Evolutionary conservation across 2,113 vertebrate genomes (phyloP).

Genomic region (Catharus fuscescens): DNA sequence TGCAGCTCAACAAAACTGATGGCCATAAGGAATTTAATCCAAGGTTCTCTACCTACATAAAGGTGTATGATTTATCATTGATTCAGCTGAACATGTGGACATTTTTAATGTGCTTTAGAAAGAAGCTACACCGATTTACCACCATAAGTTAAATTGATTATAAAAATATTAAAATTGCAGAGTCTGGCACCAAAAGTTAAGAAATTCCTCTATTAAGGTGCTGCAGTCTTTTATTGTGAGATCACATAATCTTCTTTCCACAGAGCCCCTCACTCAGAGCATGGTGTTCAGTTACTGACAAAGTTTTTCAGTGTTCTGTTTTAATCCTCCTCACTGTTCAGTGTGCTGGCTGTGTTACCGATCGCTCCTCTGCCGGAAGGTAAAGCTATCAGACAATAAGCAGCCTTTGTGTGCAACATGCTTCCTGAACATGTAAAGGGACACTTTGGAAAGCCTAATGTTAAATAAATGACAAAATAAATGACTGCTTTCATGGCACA

Average conservation of each 20-base stretch:
- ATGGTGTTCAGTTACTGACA: not conserved
- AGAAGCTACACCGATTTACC: not conserved
- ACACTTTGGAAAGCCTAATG: not conserved
- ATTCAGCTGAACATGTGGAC: not conserved
- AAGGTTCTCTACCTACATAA: not conserved
- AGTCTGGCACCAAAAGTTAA: not conserved
- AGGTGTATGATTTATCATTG: not conserved
- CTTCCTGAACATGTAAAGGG: not conserved
- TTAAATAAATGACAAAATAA: not conserved
- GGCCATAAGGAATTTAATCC: not conserved
- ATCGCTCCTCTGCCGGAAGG: not conserved
- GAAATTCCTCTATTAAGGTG: not conserved
- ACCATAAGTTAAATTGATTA: not conserved
- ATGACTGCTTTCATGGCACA: not conserved
- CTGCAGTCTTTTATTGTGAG: not conserved
- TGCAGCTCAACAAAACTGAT: not conserved
- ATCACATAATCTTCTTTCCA: not conserved
- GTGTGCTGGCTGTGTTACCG: accelerated
- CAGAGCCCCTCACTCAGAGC: not conserved
- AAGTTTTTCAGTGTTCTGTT: not conserved
- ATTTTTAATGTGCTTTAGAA: not conserved
- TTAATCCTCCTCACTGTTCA: not conserved
- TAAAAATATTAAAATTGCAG: not conserved
- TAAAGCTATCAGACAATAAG: not conserved
- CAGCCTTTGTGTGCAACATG: not conserved